Conservation (phyloP, 1,140 invertebrate species). For the Zophobas atratus region DNA sequence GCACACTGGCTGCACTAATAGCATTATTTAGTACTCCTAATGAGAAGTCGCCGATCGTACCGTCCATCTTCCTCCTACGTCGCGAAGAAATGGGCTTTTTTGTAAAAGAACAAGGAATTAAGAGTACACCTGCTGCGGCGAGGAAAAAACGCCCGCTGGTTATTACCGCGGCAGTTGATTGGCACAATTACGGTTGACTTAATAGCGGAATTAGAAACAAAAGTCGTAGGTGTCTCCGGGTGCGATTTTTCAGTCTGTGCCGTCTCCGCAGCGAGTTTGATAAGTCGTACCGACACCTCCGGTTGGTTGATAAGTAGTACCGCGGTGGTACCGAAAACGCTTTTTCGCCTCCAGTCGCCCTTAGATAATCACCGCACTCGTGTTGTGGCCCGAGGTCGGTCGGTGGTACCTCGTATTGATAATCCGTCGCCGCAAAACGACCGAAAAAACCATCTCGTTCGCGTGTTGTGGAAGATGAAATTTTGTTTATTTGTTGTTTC, state of each 20-base stretch:
- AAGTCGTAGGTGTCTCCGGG: too few species aligned
- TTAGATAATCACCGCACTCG: too few species aligned
- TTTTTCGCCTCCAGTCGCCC: neutral
- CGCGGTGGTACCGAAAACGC: neutral
- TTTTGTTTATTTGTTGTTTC: slow-evolving; percentile 42
- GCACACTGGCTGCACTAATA: slow-evolving; percentile 1
- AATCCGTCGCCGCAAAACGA: slow-evolving; percentile 1
- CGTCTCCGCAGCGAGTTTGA: too few species aligned
- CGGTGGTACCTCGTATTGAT: neutral
- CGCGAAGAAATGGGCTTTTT: neutral
- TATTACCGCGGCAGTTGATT: too few species aligned
- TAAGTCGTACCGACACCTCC: too few species aligned
- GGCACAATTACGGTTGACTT: too few species aligned
- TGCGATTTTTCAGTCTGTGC: too few species aligned
- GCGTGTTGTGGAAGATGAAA: slow-evolving; percentile 22
- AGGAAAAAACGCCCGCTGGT: neutral
- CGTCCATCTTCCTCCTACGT: slow-evolving; percentile 1
- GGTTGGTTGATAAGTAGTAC: too few species aligned
- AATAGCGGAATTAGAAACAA: too few species aligned
- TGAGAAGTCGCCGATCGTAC: slow-evolving; percentile 1
- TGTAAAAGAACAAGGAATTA: neutral
- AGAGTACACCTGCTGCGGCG: neutral
- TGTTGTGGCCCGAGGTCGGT: neutral
- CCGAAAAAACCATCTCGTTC: slow-evolving; percentile 2
- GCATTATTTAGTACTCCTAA: slow-evolving; percentile 16